Evolutionary conservation across 2,888 invertebrate genomes (phyloP).

Genomic region (Ariolimax columbianus): DNA sequence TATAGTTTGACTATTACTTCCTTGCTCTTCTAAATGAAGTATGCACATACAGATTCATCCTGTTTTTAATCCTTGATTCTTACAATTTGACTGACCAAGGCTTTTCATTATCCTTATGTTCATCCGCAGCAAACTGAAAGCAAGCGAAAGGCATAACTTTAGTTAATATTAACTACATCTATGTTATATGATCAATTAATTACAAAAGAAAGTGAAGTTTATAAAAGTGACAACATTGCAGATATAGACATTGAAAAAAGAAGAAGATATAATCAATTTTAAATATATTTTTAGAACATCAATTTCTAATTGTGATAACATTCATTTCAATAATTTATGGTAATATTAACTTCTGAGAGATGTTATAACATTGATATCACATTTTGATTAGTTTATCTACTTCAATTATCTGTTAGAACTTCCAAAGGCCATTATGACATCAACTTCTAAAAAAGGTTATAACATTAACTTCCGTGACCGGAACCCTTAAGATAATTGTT

Average conservation of each 20-base stretch:
- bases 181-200: not conserved
- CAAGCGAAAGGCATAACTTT: not conserved
- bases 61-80: too few species aligned
- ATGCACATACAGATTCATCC: too few species aligned
- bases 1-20: too few species aligned
- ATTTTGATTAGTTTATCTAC: too few species aligned
- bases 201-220: not conserved
- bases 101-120: constrained; percentile 13
- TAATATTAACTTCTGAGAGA: not conserved
- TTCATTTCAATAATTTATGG: not conserved
- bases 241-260: too few species aligned
- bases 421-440: too few species aligned
- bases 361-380: not conserved
- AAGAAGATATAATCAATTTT: too few species aligned
- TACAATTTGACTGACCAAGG: constrained; percentile 38
- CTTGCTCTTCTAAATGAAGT: too few species aligned
- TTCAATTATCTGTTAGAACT: too few species aligned
- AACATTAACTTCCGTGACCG: not conserved
- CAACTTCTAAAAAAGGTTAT: too few species aligned
- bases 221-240: not conserved
- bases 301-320: not conserved
- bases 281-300: not conserved
- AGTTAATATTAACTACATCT: not conserved
- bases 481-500: too few species aligned
- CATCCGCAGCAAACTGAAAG: constrained; percentile 43